Percentiles rank a stretch among this genome's conserved stretches.
Conservation (phyloP, 2,113 vertebrate species). For the Gallinago undulata region DNA sequence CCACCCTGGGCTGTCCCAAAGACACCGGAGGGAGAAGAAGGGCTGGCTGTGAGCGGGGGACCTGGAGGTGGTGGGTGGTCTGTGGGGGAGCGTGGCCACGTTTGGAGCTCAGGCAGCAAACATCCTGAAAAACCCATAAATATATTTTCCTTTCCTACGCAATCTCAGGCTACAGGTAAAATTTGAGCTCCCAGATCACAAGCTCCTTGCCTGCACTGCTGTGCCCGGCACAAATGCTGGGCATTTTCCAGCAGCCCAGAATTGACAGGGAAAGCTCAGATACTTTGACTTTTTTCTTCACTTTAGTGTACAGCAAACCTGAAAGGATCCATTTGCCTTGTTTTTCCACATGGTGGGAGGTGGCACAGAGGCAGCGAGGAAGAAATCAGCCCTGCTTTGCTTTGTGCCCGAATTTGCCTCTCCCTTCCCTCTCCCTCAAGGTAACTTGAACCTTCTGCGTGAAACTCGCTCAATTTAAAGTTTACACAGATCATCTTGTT, state of each 20-base stretch:
- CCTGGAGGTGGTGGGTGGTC: conserved; percentile 8
- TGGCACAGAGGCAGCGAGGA: neutral
- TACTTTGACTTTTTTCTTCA: neutral
- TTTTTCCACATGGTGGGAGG: neutral
- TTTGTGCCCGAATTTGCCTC: neutral
- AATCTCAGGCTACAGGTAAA: neutral
- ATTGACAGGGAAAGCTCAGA: neutral
- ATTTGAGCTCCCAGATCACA: neutral
- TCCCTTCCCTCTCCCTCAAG: neutral
- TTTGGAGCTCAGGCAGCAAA: neutral
- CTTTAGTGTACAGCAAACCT: neutral
- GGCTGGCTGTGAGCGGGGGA: neutral
- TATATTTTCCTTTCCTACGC: neutral
- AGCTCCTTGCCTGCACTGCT: neutral
- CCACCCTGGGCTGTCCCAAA: rapidly evolving
- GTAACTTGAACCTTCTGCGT: neutral
- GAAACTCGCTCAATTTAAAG: neutral
- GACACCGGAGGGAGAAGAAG: neutral
- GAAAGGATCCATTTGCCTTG: neutral
- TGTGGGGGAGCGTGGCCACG: neutral
- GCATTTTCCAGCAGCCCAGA: neutral
- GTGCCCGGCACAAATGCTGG: rapidly evolving
- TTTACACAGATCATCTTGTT: neutral
- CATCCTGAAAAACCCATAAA: neutral
- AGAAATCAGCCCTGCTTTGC: neutral